Percentiles rank a stretch among this genome's conserved stretches.
These are phyloP conservation scores for Carterocephalus palaemon DNA, from an alignment of 2,888 invertebrate species.

Conservation along the genomic window DNA sequence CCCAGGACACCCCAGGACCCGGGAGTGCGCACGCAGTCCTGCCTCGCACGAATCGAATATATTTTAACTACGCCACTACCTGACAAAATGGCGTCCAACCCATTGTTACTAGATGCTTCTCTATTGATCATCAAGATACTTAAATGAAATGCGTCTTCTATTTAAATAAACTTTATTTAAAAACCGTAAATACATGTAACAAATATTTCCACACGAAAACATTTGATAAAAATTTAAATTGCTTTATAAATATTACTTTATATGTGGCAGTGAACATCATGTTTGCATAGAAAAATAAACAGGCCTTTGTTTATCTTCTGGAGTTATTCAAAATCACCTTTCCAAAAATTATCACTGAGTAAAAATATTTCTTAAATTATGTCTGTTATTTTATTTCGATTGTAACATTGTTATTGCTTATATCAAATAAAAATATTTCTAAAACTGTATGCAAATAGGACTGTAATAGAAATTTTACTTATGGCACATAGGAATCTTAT, in stretches of 20 bases:
- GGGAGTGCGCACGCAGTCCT: conserved; percentile 62
- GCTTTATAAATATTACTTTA: conserved; percentile 22
- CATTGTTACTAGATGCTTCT: neutral
- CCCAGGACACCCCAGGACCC: conserved; percentile 50
- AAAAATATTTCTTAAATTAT: too few relatives aligned
- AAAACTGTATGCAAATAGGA: neutral
- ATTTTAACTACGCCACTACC: conserved; percentile 4
- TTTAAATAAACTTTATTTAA: conserved; percentile 27
- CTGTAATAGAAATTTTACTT: neutral
- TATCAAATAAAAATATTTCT: neutral
- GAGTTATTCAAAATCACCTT: too few relatives aligned
- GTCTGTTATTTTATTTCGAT: too few relatives aligned
- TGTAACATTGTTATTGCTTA: too few relatives aligned
- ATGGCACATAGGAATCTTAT: conserved; percentile 12
- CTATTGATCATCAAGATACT: neutral
- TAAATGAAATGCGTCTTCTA: conserved; percentile 15
- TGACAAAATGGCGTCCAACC: conserved; percentile 22
- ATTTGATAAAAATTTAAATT: conserved; percentile 21
- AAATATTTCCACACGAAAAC: conserved; percentile 20
- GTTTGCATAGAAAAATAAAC: conserved; percentile 28
- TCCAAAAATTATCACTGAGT: too few relatives aligned
- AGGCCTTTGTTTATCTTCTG: too few relatives aligned
- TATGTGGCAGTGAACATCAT: conserved; percentile 31
- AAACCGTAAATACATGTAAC: conserved; percentile 25
- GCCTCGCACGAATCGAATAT: conserved; percentile 15